These are phyloP conservation scores for Lydus trimaculatus DNA, from an alignment of 2,888 invertebrate species.

Conservation along the genomic window DNA sequence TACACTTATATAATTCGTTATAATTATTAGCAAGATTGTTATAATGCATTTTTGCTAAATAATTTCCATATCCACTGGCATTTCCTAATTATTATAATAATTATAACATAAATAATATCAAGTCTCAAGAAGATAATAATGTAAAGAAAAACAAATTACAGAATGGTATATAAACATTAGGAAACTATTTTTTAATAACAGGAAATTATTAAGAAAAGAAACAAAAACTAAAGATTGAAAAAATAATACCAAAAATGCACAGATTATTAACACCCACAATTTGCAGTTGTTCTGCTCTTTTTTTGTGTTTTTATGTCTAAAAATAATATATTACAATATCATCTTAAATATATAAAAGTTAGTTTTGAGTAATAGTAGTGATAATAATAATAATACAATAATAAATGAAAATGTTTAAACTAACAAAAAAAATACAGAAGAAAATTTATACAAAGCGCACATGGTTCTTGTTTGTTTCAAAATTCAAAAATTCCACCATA, in stretches of 20 bases:
- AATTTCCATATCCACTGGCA: conserved; percentile 36
- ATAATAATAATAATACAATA: not conserved
- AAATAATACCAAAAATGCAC: conserved; percentile 49
- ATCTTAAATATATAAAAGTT: conserved; percentile 37
- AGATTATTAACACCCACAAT: conserved; percentile 41
- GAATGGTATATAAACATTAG: no score
- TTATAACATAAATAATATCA: conserved; percentile 1
- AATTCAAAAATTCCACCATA: conserved; percentile 15
- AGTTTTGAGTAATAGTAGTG: conserved; percentile 22
- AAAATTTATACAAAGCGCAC: conserved; percentile 46
- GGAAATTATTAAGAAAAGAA: not conserved
- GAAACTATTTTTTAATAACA: no score
- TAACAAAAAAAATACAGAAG: conserved; percentile 35
- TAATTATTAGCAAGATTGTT: conserved; percentile 48
- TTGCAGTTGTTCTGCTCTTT: not conserved
- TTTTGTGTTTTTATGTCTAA: not conserved
- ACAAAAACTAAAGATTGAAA: conserved; percentile 12
- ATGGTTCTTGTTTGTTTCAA: conserved; percentile 23
- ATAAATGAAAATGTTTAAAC: conserved; percentile 20
- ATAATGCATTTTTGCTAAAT: conserved; percentile 43
- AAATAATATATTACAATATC: conserved; percentile 41
- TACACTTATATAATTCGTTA: conserved; percentile 53
- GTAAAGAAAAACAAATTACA: not conserved
- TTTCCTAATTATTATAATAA: conserved; percentile 24
- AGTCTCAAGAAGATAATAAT: not conserved